These are phyloP conservation scores for Adineta ricciae DNA, from an alignment of 2,888 invertebrate genomes.

Conservation along the genomic window DNA sequence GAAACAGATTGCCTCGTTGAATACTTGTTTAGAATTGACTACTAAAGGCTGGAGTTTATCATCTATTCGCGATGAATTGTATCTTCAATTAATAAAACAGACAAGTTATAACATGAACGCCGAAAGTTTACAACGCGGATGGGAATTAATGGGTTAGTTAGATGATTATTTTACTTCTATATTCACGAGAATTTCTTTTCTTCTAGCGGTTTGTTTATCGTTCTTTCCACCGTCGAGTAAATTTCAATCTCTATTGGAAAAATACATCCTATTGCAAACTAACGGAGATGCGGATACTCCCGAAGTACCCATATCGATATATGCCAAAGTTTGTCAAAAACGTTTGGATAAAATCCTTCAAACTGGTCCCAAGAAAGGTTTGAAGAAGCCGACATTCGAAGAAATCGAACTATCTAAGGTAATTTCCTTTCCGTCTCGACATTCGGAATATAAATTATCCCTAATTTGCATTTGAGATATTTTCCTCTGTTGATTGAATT, in stretches of 20 bases:
- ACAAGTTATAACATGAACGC: constrained; percentile 85
- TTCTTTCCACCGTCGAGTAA: constrained; percentile 85
- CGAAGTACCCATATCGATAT: constrained; percentile 37
- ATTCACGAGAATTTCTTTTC: neutral
- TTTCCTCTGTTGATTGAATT: too few species aligned
- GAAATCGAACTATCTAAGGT: constrained; percentile 78
- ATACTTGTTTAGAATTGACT: constrained; percentile 30
- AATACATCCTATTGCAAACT: constrained; percentile 74
- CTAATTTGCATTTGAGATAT: too few species aligned
- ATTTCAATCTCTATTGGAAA: constrained; percentile 72
- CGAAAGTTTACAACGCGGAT: constrained; percentile 79
- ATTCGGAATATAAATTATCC: too few species aligned
- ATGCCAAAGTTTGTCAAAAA: constrained; percentile 76
- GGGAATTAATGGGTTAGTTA: constrained; percentile 66
- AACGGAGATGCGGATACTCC: neutral
- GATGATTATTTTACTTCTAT: neutral
- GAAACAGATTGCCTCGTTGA: constrained; percentile 46
- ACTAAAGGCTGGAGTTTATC: constrained; percentile 67
- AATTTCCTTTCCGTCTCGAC: too few species aligned
- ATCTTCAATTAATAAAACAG: constrained; percentile 85
- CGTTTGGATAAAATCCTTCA: constrained; percentile 72
- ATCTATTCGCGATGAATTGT: constrained; percentile 82
- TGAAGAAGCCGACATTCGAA: constrained; percentile 75
- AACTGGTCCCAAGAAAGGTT: constrained; percentile 73
- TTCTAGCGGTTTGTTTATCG: constrained; percentile 69